These are phyloP conservation scores for Platichthys flesus DNA, from an alignment of 2,113 vertebrate species.

Conservation along the genomic window DNA sequence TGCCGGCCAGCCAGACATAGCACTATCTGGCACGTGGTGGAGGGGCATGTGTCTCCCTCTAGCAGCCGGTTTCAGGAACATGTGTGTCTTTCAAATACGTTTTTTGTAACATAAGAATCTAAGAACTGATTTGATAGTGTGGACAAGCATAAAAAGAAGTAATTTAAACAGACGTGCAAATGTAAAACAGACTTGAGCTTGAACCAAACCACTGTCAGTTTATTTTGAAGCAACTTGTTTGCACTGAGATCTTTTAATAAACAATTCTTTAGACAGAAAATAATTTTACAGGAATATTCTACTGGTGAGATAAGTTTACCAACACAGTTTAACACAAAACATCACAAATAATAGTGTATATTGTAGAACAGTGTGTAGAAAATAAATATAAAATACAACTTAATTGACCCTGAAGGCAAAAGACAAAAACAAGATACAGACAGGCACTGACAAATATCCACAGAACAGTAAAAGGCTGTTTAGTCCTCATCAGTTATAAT, in stretches of 20 bases:
- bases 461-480: neutral
- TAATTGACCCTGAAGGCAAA: neutral
- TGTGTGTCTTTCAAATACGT: neutral
- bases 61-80: slow-evolving; percentile 48
- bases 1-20: slow-evolving; percentile 49
- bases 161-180: neutral
- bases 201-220: neutral
- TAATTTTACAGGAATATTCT: neutral
- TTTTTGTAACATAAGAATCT: neutral
- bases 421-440: neutral
- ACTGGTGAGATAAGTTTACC: too few relatives aligned
- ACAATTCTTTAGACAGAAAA: neutral
- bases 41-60: slow-evolving; percentile 72
- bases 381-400: neutral
- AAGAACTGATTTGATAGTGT: neutral
- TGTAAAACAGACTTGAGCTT: neutral
- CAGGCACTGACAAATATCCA: too few relatives aligned
- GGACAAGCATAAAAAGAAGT: neutral
- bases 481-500: neutral
- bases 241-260: neutral
- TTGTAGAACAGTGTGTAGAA: neutral
- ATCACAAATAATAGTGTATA: neutral
- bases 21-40: slow-evolving; percentile 67
- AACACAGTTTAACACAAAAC: neutral
- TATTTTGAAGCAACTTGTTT: neutral